Evolutionary conservation across 2,797 vertebrate species (phyloP), one percentile per base, ranked within the genome.

Genomic region (Megalops cyprinoides): DNA sequence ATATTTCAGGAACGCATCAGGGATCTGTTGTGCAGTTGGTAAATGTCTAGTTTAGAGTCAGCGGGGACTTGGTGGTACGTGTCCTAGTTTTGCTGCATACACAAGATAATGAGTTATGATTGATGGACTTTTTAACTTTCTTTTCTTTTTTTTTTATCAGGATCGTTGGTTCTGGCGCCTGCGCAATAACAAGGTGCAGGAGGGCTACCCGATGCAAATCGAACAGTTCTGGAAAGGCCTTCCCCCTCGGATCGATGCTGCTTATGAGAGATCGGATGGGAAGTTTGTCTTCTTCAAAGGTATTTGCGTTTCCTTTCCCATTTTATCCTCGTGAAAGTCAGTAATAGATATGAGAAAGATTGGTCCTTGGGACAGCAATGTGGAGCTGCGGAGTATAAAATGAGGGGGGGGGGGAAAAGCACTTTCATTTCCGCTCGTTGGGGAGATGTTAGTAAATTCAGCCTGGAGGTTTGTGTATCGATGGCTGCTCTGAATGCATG

Each of bases 221-320:
- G 97, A 98, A 81, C 97, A 99, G 89, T 99, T 99, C 92, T 99
- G 98, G 98, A 99, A 98, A 78, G 98, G 97, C 8, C 95, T 99
- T 37, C 97, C 98, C 0, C 90, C 97, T 23, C 96, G 94, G 87
- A 98, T 99, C 55, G 98, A 99, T 0, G 98, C 98, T 0, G 97
- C 98, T 80, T 99, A 99, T 0, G 97, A 99, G 90, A 95, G 98
- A 42, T 96, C 98, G 0, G 98, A 99, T 20, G 98, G 98, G 1
- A 97, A 97, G 91, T 98, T 99, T 9, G 97, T 99, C 83, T 99
- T 99, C 92, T 99, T 99, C 90, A 99, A 98, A 97, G 98, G 98
- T 98, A 94, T 51, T 67, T 2, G 10, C 23, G n/a, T 34, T 23
- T 74, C 75, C 49, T 73, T 82, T 78, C 49, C 0, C 8, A 31